Evolutionary conservation across 1,140 invertebrate genomes (phyloP).

Genomic region (Bombus sibiricus): DNA sequence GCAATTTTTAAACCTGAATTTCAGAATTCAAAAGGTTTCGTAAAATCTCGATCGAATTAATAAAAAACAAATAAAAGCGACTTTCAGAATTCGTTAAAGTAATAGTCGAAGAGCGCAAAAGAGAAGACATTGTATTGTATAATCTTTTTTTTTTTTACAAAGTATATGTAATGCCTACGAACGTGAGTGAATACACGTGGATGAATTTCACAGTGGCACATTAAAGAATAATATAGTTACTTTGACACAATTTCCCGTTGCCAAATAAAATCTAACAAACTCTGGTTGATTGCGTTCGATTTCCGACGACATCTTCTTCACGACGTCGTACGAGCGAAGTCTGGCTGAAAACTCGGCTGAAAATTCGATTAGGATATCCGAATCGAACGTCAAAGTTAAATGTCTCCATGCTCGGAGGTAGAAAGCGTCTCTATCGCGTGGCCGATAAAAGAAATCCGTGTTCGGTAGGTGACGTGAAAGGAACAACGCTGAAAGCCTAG

Average conservation of each 20-base stretch:
- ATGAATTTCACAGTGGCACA: neutral
- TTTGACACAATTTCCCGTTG: neutral
- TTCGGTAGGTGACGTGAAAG: neutral
- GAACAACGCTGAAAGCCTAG: neutral
- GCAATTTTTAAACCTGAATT: too few relatives aligned
- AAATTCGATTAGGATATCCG: constrained; percentile 23
- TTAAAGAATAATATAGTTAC: neutral
- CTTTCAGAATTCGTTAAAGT: too few relatives aligned
- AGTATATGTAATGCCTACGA: neutral
- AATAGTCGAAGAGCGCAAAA: too few relatives aligned
- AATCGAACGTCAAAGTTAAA: constrained; percentile 6
- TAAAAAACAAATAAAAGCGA: too few relatives aligned
- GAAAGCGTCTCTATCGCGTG: neutral
- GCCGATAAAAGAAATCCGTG: constrained; percentile 6
- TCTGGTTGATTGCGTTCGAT: neutral
- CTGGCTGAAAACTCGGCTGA: neutral
- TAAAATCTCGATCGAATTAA: too few relatives aligned
- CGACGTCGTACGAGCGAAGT: neutral
- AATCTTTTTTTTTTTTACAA: too few relatives aligned
- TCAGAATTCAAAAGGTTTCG: too few relatives aligned
- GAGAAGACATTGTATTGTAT: too few relatives aligned
- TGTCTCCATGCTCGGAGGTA: neutral
- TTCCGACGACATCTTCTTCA: neutral
- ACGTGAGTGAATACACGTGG: neutral
- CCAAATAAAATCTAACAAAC: neutral